These are phyloP conservation scores for Dufourea novaeangliae DNA, from an alignment of 1,140 invertebrate genomes.

Conservation along the genomic window DNA sequence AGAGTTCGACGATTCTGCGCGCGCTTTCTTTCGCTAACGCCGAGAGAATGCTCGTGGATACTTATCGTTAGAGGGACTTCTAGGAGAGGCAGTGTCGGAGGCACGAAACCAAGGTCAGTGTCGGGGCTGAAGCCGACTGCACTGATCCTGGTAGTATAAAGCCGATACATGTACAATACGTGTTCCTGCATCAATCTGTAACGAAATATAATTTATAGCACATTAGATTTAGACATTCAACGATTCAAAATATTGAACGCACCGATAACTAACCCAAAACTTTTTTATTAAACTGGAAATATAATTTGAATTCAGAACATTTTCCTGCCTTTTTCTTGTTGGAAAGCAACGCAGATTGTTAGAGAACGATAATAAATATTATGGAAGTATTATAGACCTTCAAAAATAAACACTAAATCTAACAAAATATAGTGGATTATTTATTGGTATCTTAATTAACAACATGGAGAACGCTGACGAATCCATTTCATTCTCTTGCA, in stretches of 20 bases:
- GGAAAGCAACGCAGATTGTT: no score
- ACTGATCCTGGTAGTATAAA: constrained; percentile 31
- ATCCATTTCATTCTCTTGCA: not conserved
- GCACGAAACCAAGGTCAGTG: constrained; percentile 61
- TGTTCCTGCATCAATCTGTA: not conserved
- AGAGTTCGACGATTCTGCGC: constrained; percentile 33
- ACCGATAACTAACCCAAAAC: no score
- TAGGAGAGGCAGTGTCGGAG: constrained; percentile 32
- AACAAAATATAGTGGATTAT: no score
- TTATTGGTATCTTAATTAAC: not conserved
- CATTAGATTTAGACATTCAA: constrained; percentile 11
- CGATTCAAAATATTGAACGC: no score
- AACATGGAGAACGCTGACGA: not conserved
- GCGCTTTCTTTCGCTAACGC: constrained; percentile 51
- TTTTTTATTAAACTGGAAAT: no score
- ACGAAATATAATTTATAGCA: constrained; percentile 13
- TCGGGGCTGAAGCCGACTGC: constrained; percentile 51
- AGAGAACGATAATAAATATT: no score
- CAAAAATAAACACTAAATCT: no score
- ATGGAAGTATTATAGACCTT: no score
- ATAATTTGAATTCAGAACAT: no score
- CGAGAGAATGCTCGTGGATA: constrained; percentile 31
- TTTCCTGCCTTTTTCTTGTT: no score
- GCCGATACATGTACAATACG: constrained; percentile 3
- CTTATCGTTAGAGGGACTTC: constrained; percentile 43